Base-by-base conservation (phyloP, 2,888 invertebrate species). In the Spodoptera exigua region DNA sequence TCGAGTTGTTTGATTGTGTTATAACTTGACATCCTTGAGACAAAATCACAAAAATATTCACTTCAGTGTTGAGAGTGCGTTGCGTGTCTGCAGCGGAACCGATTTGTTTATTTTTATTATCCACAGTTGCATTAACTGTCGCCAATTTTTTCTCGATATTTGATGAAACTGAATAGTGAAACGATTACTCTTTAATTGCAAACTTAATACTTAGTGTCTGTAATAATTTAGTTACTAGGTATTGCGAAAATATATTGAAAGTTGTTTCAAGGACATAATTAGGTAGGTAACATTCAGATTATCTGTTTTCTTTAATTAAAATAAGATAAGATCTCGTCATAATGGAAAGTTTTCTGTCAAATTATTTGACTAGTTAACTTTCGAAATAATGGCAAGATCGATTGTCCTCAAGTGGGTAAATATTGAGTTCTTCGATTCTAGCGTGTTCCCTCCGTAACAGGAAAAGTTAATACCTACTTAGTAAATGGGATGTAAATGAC, bases 61-160 rank as follows among this genome's bases (percentile, higher is more conserved):
- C 12, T 58, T 58, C 40, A 21, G 13, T 48, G 39, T 27, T 49
- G 21, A 56, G 32, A 27, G 27, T 36, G 48, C 43, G 21, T 74
- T 72, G 76, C 74, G 61, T 71, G 63, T 54, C 61, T 55, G 44
- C 46, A 61, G 59, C 41, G 53, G 34, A 59, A 55, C 68, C 13
- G 55, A 61, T 59, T 58, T 58, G 49, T 51, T 58, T 58, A 49
- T 47, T 61, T 63, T 58, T 49, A 43, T 37, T 53, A 39, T 27
- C 39, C 12, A 17, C 53, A 45, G 51, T 44, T 40, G 46, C 59
- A 58, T 46, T 43, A 16, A 14, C 41, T 18, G 12, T 11, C n/a
- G 39, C 17, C 48, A 13, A 16, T 46, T 58, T 52, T 70, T 62
- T 62, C 43, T 34, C 27, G 46, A 13, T 35, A 35, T 44, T 64